These are phyloP conservation scores for Crypturellus tataupa DNA, from an alignment of 2,797 vertebrate species.

Conservation along the genomic window DNA sequence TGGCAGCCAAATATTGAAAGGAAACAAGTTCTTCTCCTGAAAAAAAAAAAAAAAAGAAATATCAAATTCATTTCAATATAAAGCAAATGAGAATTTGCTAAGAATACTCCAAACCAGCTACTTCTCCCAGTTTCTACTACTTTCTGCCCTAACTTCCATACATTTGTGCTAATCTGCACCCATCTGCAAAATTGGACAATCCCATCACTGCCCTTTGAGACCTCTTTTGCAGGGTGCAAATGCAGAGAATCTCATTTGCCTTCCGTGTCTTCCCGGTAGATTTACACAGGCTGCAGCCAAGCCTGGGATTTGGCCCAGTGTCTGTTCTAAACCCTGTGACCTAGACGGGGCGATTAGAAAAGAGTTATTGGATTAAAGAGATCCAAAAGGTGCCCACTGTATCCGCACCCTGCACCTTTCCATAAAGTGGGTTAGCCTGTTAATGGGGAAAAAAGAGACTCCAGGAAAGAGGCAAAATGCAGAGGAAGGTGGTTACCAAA, in stretches of 20 bases:
- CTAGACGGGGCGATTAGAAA: constrained; percentile 65
- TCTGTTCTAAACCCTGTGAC: constrained; percentile 75
- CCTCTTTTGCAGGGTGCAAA: neutral
- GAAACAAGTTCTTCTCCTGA: neutral
- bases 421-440: constrained; percentile 12
- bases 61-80: neutral
- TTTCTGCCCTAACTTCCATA: neutral
- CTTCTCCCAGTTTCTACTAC: neutral
- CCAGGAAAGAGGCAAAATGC: neutral
- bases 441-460: neutral
- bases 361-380: constrained; percentile 74
- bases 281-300: constrained; percentile 55
- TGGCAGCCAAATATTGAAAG: neutral
- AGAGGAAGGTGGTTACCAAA: neutral
- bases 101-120: neutral
- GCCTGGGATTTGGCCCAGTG: constrained; percentile 66
- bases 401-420: constrained; percentile 46
- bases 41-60: neutral
- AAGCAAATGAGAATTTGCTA: neutral
- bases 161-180: neutral
- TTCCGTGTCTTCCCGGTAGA: constrained; percentile 32
- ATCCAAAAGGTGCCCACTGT: constrained; percentile 39
- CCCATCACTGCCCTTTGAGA: neutral
- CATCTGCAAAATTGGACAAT: neutral
- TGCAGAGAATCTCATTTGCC: neutral